Base-by-base conservation (phyloP, 2,113 vertebrate genomes). In the Ivindomyrus marchei region DNA sequence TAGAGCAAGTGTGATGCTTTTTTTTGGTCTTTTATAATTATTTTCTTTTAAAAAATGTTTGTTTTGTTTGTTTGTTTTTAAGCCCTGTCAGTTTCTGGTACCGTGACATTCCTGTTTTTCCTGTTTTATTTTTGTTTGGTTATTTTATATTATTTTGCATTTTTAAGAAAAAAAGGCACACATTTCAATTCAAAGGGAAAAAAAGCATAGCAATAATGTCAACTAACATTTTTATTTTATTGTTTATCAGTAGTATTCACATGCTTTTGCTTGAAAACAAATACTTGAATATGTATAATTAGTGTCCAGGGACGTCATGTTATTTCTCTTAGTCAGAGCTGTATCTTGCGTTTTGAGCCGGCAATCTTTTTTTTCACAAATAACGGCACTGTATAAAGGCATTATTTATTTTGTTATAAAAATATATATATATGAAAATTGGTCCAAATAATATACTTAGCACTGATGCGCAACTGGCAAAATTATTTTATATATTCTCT, bases 311-410 rank as follows among this genome's bases (percentile, higher is more conserved):
- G 96, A 96, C 92, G 93, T 96, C 95, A 94, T 97, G 96, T 96
- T 96, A 96, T 96, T 96, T 96, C 94, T 94, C 95, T 96, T 96
- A 97, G 96, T 97, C 96, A 96, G 97, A 97, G 97, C 95, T 96
- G 96, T 97, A 97, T 97, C 96, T 97, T 98, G 97, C 97, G 96
- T 97, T 96, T 97, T 98, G 97, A 98, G 97, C 97, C 97, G 97
- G 95, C 95, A 97, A 97, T 96, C 96, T 96, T 97, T 97, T 96
- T 95, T 94, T 96, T 95, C 95, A 96, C 96, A 97, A 97, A 96
- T 95, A 96, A 96, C 95, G 95, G 96, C 96, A 97, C 96, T 97
- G 96, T 96, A 96, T 96, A 96, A 97, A 96, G 96, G 96, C 96
- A 97, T 97, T 97, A 97, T 97, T 97, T 97, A 97, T 98, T 97